Evolutionary conservation across 2,113 vertebrate genomes (phyloP).

Genomic region (Dromaius novaehollandiae): DNA sequence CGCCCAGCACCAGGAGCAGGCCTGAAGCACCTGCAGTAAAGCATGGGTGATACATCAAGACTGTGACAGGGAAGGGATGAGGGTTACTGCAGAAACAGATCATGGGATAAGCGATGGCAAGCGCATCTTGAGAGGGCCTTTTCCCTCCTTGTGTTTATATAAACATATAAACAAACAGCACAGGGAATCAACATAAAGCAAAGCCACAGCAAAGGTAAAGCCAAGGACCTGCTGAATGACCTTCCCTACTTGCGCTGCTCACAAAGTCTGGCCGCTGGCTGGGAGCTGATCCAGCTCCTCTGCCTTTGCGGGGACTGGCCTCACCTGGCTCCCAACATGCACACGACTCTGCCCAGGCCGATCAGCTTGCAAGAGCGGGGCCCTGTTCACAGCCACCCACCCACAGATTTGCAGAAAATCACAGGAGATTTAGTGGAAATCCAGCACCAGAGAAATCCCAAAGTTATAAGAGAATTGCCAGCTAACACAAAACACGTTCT

Average conservation of each 20-base stretch:
- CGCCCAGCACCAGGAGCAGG: neutral
- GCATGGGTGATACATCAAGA: neutral
- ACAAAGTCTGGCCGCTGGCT: neutral
- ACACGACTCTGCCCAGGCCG: neutral
- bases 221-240: neutral
- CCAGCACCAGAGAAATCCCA: neutral
- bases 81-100: neutral
- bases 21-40: neutral
- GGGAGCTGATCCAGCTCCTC: neutral
- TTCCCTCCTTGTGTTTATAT: neutral
- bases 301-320: neutral
- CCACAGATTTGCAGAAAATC: neutral
- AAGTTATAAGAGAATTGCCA: neutral
- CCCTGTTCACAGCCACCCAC: neutral
- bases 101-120: neutral
- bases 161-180: neutral
- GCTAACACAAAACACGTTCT: accelerated
- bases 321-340: neutral
- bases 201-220: neutral
- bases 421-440: neutral
- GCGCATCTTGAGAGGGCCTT: neutral
- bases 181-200: neutral
- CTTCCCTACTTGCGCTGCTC: neutral
- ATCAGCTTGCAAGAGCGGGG: neutral
- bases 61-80: neutral